phyloP scores from a whole-genome alignment of 2,888 invertebrate genomes.

The Diaperis boleti region DNA sequence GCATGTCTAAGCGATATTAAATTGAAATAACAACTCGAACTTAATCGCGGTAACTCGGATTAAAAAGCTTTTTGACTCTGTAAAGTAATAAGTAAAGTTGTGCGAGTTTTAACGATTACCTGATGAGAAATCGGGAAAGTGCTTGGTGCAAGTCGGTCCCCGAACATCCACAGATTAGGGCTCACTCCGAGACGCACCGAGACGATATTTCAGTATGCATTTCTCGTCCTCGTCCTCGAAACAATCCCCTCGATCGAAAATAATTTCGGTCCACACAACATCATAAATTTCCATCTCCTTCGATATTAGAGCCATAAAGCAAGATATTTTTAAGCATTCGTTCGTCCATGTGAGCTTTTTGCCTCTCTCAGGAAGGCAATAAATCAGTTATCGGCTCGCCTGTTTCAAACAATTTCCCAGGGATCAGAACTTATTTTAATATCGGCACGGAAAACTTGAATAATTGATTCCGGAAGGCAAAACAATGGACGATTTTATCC shows the following conservation, averaged over 20 bases:
- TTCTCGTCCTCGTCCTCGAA: background rate
- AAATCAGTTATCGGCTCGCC: conserved; percentile 39
- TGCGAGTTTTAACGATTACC: conserved; percentile 24
- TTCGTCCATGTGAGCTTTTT: conserved; percentile 28
- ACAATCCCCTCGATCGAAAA: conserved; percentile 6
- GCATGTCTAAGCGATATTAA: conserved; percentile 32
- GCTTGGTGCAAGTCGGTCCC: conserved; percentile 12
- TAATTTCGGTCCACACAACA: conserved; percentile 7
- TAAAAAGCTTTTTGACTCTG: conserved; percentile 32
- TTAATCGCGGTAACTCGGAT: conserved; percentile 33
- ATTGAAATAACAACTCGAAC: conserved; percentile 32
- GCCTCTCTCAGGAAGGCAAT: conserved; percentile 24
- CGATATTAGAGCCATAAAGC: conserved; percentile 20
- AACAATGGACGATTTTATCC: conserved; percentile 17
- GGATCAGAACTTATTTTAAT: conserved; percentile 41
- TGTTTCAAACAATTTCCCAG: conserved; percentile 30
- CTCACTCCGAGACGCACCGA: too few species aligned
- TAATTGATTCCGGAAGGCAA: conserved; percentile 31
- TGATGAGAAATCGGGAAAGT: conserved; percentile 15
- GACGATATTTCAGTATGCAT: too few species aligned
- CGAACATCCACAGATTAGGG: too few species aligned
- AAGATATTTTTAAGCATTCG: conserved; percentile 29
- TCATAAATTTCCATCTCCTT: conserved; percentile 20
- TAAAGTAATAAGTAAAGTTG: conserved; percentile 27
- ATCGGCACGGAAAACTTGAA: conserved; percentile 36